Evolutionary conservation across 1,140 invertebrate genomes (phyloP).

Genomic region (Piezodorus guildinii): DNA sequence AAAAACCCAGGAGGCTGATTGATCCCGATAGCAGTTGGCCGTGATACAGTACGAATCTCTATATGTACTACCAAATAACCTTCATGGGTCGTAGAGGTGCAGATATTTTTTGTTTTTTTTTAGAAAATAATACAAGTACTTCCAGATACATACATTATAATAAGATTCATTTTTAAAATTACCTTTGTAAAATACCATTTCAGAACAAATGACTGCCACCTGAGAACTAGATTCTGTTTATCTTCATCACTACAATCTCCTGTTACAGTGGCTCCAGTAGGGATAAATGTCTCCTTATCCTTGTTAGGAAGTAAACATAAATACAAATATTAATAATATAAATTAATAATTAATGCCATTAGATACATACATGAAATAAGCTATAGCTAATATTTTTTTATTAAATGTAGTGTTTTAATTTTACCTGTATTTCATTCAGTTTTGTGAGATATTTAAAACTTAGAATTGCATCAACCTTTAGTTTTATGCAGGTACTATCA

Average conservation of each 20-base stretch:
- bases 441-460: constrained; percentile 29
- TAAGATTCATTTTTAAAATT: constrained; percentile 25
- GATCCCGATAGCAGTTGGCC: too few relatives aligned
- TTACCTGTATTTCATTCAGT: constrained; percentile 28
- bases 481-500: constrained; percentile 28
- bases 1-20: too few relatives aligned
- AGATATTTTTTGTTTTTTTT: too few relatives aligned
- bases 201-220: constrained; percentile 56
- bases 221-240: constrained; percentile 49
- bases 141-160: neutral
- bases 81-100: too few relatives aligned
- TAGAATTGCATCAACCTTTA: constrained; percentile 30
- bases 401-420: neutral
- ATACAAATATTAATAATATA: too few relatives aligned
- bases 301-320: constrained; percentile 31
- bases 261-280: constrained; percentile 45
- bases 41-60: too few relatives aligned
- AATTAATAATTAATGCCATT: too few relatives aligned
- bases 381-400: too few relatives aligned
- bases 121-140: too few relatives aligned
- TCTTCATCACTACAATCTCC: constrained; percentile 58
- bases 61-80: too few relatives aligned
- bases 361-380: too few relatives aligned
- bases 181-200: constrained; percentile 60
- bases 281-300: constrained; percentile 52